phyloP scores from a whole-genome alignment of 92 coral and sea anemone genomes.

The Anthopleura xanthogrammica region DNA sequence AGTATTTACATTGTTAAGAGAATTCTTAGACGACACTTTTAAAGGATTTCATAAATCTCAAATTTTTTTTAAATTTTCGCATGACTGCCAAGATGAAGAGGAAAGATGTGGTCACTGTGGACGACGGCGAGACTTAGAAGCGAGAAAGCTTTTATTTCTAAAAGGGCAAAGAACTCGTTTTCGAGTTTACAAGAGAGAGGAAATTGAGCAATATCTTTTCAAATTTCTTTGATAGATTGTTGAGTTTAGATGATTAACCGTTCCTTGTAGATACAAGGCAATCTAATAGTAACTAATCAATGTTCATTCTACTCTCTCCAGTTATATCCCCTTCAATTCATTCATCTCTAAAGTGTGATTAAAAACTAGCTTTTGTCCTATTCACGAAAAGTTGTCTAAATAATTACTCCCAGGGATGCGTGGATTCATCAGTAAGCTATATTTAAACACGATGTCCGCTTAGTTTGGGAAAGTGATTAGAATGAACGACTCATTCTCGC shows the following conservation, averaged over 20 bases:
- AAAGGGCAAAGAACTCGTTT: background rate
- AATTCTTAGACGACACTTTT: background rate
- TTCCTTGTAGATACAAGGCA: constrained; percentile 2
- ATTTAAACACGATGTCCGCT: background rate
- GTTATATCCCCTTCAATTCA: background rate
- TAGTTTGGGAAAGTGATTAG: constrained; percentile 1
- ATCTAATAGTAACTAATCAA: background rate
- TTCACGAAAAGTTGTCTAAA: background rate
- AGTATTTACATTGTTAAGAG: background rate
- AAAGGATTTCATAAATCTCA: background rate
- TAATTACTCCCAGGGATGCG: background rate
- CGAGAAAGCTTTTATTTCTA: background rate
- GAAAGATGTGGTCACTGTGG: background rate
- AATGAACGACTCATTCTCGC: background rate
- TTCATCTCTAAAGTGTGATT: background rate
- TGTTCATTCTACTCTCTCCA: background rate
- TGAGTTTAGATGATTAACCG: background rate
- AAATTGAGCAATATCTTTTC: constrained; percentile 1
- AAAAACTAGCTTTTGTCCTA: background rate
- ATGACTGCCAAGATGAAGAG: background rate
- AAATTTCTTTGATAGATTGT: constrained; percentile 1
- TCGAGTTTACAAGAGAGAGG: background rate
- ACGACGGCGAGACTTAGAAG: too few species aligned
- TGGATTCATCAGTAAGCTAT: background rate
- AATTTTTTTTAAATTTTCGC: background rate